Percentiles rank a stretch among this genome's conserved stretches.
These are phyloP conservation scores for Mycteria americana DNA, from an alignment of 2,797 vertebrate species.

Conservation along the genomic window DNA sequence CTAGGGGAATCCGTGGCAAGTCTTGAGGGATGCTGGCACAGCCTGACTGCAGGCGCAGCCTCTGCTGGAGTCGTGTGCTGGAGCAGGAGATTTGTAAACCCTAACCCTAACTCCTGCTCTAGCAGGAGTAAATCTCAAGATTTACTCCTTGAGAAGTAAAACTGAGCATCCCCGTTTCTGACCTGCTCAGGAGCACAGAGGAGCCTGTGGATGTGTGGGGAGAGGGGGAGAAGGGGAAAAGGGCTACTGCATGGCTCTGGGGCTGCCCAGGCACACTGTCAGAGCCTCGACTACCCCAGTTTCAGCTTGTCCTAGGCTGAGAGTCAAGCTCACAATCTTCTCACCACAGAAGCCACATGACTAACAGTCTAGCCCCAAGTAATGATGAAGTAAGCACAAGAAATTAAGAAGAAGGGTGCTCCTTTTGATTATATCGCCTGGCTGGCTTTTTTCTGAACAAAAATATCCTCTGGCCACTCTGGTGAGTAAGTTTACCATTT, in stretches of 20 bases:
- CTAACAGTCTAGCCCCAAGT: not conserved
- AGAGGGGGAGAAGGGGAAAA: not conserved
- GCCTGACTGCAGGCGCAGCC: not conserved
- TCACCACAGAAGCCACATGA: not conserved
- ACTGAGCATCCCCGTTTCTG: not conserved
- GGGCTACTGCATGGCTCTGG: not conserved
- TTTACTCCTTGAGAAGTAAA: not conserved
- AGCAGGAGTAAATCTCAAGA: too few species aligned
- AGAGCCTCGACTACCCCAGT: not conserved
- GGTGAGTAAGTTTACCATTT: slow-evolving; percentile 3
- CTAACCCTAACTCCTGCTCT: too few species aligned
- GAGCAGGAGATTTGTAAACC: not conserved
- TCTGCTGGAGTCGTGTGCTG: not conserved
- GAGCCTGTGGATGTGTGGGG: not conserved
- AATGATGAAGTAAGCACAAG: not conserved
- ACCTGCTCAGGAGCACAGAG: not conserved
- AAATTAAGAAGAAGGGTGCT: not conserved
- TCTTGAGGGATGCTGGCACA: not conserved
- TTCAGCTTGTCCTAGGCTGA: not conserved
- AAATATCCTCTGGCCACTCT: not conserved
- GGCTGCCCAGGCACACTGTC: not conserved
- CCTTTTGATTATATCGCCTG: not conserved
- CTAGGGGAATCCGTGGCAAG: not conserved
- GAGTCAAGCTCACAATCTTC: not conserved
- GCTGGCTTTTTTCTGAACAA: not conserved